Conservation (phyloP, 2,888 invertebrate species). For the Amblyteles armatorius region DNA sequence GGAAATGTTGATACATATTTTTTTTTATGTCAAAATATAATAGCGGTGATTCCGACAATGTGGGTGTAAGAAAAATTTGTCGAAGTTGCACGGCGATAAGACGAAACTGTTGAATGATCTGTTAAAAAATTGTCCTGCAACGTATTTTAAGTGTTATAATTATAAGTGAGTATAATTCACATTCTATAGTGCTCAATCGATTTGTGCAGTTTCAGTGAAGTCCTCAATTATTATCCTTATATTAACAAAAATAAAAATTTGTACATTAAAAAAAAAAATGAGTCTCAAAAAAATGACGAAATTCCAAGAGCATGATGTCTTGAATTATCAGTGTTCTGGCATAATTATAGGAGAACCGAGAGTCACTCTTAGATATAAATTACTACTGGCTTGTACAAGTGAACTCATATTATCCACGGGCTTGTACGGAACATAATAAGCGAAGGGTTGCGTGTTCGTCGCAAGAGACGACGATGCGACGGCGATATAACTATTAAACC, state of each 20-base stretch:
- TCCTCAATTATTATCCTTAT: not conserved
- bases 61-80: not conserved
- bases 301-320: not conserved
- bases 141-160: not conserved
- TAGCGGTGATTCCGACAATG: not conserved
- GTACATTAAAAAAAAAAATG: not conserved
- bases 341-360: not conserved
- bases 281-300: not conserved
- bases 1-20: slow-evolving; percentile 35
- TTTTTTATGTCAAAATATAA: slow-evolving; percentile 43
- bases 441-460: slow-evolving; percentile 28
- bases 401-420: slow-evolving; percentile 2
- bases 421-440: not conserved
- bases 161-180: slow-evolving; percentile 23
- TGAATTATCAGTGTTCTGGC: not conserved
- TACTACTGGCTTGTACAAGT: slow-evolving; percentile 5
- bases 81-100: not conserved
- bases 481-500: slow-evolving; percentile 47
- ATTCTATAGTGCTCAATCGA: slow-evolving; percentile 23
- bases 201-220: slow-evolving; percentile 7
- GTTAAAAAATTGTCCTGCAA: slow-evolving; percentile 2
- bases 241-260: not conserved
- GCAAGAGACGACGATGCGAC: slow-evolving; percentile 40
- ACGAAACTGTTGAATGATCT: not conserved
- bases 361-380: not conserved